A percentile compares a stretch with the other conserved stretches of the same genome.
Evolutionary conservation across 2,888 invertebrate species (phyloP).

Genomic region (Synergus itoensis): DNA sequence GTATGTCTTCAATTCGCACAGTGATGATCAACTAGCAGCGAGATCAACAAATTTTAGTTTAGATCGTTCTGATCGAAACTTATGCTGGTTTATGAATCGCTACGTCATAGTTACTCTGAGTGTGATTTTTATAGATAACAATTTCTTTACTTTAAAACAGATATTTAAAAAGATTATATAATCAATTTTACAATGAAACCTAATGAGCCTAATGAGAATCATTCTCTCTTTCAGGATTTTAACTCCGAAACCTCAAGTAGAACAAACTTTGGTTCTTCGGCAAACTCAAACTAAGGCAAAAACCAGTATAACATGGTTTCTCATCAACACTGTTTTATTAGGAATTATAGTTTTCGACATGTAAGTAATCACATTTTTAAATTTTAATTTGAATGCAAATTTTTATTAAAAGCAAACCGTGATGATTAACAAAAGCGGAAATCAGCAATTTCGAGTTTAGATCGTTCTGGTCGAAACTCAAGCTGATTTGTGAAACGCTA

Average conservation of each 20-base stretch:
- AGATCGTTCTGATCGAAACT: constrained; percentile 33
- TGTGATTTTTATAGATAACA: background rate
- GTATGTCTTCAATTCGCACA: constrained; percentile 19
- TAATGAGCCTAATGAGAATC: background rate
- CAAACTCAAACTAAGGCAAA: constrained; percentile 79
- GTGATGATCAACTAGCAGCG: constrained; percentile 26
- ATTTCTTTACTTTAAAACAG: background rate
- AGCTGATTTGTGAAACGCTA: constrained; percentile 14
- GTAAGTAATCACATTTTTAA: constrained; percentile 77
- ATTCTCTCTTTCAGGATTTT: constrained; percentile 63
- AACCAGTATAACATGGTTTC: constrained; percentile 81
- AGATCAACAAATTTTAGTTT: constrained; percentile 21
- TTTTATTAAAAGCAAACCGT: background rate
- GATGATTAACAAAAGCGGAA: constrained; percentile 3
- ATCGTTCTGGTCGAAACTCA: constrained; percentile 27
- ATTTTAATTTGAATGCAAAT: background rate
- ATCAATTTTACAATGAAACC: background rate
- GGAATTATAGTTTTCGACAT: constrained; percentile 81
- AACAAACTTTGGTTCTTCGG: constrained; percentile 80
- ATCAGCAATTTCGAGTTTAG: constrained; percentile 10
- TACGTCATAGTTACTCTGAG: constrained; percentile 38
- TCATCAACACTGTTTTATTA: constrained; percentile 80
- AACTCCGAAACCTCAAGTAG: constrained; percentile 78
- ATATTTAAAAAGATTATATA: background rate
- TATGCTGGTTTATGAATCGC: constrained; percentile 4